phyloP scores from a whole-genome alignment of 2,888 invertebrate genomes.

The Xestia ashworthii region DNA sequence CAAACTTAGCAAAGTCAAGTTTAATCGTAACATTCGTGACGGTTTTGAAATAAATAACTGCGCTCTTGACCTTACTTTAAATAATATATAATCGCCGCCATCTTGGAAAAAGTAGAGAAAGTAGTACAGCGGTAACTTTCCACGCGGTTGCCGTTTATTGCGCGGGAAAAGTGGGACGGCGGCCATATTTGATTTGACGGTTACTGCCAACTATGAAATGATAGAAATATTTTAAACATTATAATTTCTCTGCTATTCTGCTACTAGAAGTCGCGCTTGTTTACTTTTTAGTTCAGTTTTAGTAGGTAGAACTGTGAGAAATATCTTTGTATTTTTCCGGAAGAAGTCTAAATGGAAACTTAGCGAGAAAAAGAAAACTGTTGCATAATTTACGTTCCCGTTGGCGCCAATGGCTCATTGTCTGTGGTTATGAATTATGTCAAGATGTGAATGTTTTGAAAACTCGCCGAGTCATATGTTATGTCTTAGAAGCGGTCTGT shows the following conservation, averaged over 20 bases:
- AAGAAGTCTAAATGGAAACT: slow-evolving; percentile 47
- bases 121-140: slow-evolving; percentile 90
- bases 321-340: slow-evolving; percentile 46
- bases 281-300: slow-evolving; percentile 13
- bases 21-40: slow-evolving; percentile 51
- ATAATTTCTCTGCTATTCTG: slow-evolving; percentile 33
- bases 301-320: slow-evolving; percentile 27
- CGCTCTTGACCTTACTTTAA: slow-evolving; percentile 85
- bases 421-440: slow-evolving; percentile 78
- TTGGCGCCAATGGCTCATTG: slow-evolving; percentile 82
- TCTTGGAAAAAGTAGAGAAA: slow-evolving; percentile 90
- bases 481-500: slow-evolving; percentile 72
- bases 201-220: slow-evolving; percentile 75
- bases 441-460: slow-evolving; percentile 81
- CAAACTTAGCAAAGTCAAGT: slow-evolving; percentile 49
- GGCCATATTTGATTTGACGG: slow-evolving; percentile 87
- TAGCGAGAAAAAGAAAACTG: slow-evolving; percentile 60
- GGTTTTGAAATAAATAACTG: slow-evolving; percentile 67
- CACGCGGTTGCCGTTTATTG: slow-evolving; percentile 85
- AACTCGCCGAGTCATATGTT: slow-evolving; percentile 79
- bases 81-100: slow-evolving; percentile 83
- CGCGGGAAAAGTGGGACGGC: slow-evolving; percentile 89
- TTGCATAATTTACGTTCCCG: slow-evolving; percentile 68
- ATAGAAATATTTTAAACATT: slow-evolving; percentile 53
- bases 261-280: slow-evolving; percentile 13